Percentiles rank a stretch among this genome's conserved stretches.
Evolutionary conservation across 2,888 invertebrate species (phyloP).

Genomic region (Periphyllus acericola): DNA sequence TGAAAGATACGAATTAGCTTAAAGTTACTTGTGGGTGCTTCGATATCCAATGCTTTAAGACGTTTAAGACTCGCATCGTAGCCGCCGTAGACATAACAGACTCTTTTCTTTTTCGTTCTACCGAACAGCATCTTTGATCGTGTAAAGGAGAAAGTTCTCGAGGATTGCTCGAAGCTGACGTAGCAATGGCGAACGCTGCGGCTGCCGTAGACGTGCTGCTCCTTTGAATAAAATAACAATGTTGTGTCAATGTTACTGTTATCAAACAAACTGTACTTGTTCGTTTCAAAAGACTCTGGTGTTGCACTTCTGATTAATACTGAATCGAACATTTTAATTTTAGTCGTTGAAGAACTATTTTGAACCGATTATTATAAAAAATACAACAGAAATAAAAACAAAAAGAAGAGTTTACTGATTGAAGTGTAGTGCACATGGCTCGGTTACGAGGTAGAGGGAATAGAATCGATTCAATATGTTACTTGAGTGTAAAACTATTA

Average conservation of each 20-base stretch:
- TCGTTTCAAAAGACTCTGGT: constrained; percentile 48
- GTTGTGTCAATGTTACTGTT: constrained; percentile 2
- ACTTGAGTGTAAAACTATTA: constrained; percentile 50
- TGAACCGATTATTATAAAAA: background rate
- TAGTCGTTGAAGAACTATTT: constrained; percentile 36
- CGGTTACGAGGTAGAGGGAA: constrained; percentile 20
- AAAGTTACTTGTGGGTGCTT: constrained; percentile 80
- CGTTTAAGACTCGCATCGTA: constrained; percentile 91
- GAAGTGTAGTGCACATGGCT: constrained; percentile 51
- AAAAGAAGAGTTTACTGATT: constrained; percentile 35
- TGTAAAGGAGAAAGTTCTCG: constrained; percentile 71
- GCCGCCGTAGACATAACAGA: constrained; percentile 92
- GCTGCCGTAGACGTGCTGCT: constrained; percentile 88
- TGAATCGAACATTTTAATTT: constrained; percentile 41
- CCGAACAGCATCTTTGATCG: constrained; percentile 66
- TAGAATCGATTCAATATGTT: constrained; percentile 47
- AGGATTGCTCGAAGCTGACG: constrained; percentile 86
- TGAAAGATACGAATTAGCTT: background rate
- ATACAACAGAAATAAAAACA: constrained; percentile 17
- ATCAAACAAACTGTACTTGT: constrained; percentile 34
- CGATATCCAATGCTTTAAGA: constrained; percentile 90
- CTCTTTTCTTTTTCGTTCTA: constrained; percentile 70
- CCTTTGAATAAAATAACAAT: constrained; percentile 68
- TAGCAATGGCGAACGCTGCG: constrained; percentile 90
- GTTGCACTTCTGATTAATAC: constrained; percentile 22